Evolutionary conservation across 2,113 vertebrate genomes (phyloP).

Genomic region (Gorsachius goisagi): DNA sequence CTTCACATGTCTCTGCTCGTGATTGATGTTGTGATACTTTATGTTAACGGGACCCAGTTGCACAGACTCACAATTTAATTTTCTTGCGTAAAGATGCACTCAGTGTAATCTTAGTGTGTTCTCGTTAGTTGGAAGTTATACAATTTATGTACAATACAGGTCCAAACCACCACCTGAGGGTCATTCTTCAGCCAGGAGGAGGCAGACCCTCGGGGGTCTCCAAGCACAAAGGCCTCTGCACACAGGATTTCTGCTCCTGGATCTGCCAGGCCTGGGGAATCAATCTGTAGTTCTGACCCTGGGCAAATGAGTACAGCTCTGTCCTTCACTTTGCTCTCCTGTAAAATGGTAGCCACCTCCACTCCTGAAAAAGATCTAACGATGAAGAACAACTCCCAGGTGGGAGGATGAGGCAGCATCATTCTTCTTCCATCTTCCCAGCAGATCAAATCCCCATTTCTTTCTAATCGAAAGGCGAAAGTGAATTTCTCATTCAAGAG

Average conservation of each 20-base stretch:
- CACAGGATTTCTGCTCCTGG: not conserved
- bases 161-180: not conserved
- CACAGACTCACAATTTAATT: not conserved
- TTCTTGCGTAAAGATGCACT: not conserved
- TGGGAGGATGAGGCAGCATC: not conserved
- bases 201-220: not conserved
- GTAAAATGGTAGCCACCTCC: not conserved
- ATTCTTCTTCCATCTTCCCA: not conserved
- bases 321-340: not conserved
- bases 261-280: not conserved
- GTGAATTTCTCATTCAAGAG: not conserved
- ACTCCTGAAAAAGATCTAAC: not conserved
- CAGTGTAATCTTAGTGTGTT: not conserved
- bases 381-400: not conserved
- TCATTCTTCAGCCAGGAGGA: not conserved
- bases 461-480: not conserved
- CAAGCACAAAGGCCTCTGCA: not conserved
- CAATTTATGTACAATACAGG: not conserved
- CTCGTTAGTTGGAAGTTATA: not conserved
- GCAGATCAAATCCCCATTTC: not conserved
- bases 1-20: not conserved
- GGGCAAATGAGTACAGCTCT: not conserved
- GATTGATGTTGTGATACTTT: not conserved
- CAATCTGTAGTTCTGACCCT: not conserved
- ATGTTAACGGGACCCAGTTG: not conserved